A percentile compares a stretch with the other conserved stretches of the same genome.
Conservation (phyloP, 2,113 vertebrate species). For the Neomonachus schauinslandi region DNA sequence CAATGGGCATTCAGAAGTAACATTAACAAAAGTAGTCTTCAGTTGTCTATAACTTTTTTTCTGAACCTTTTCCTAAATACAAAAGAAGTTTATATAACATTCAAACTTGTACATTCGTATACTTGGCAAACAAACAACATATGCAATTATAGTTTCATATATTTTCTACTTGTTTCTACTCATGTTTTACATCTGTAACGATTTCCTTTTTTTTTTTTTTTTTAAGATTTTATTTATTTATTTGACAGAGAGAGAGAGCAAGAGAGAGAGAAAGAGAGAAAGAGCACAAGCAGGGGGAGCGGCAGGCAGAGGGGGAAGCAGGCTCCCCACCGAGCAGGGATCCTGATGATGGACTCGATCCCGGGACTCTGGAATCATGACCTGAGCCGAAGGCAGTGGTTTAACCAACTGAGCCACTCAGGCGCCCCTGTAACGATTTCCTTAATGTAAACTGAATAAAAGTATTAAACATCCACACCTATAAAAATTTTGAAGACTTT, state of each 20-base stretch:
- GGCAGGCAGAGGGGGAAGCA: too few relatives aligned
- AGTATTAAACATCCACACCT: not conserved
- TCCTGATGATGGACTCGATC: too few relatives aligned
- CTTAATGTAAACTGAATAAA: constrained; percentile 18
- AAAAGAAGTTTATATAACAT: constrained; percentile 54
- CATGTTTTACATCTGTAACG: not conserved
- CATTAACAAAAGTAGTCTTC: constrained; percentile 80
- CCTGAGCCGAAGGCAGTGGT: too few relatives aligned
- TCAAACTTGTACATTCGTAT: not conserved
- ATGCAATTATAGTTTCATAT: constrained; percentile 11
- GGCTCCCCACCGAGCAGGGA: too few relatives aligned
- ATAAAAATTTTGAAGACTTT: constrained; percentile 31
- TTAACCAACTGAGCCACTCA: too few relatives aligned
- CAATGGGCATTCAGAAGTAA: constrained; percentile 69
- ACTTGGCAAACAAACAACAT: not conserved
- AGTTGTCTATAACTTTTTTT: constrained; percentile 77
- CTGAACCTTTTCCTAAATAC: constrained; percentile 79
- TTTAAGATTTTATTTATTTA: too few relatives aligned
- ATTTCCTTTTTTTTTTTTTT: not conserved
- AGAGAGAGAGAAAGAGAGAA: too few relatives aligned
- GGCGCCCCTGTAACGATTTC: not conserved
- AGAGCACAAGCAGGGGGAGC: too few relatives aligned
- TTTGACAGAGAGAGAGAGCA: too few relatives aligned
- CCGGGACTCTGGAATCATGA: too few relatives aligned
- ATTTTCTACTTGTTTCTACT: not conserved